These are phyloP conservation scores for Caenorhabditis tropicalis DNA, from an alignment of 1,140 invertebrate species.

Conservation along the genomic window DNA sequence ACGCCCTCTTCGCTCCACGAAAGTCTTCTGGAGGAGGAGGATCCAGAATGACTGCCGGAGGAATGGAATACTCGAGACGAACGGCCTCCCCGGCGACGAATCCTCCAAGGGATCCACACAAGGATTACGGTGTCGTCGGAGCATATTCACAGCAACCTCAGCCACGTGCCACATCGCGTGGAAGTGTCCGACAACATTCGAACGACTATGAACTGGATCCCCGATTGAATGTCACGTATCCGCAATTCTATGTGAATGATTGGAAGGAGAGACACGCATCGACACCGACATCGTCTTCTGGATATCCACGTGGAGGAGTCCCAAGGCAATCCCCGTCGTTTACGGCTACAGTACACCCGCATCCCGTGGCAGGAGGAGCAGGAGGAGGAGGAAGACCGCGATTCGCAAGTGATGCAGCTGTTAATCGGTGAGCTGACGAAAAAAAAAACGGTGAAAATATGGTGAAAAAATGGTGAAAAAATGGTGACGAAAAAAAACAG, in stretches of 20 bases:
- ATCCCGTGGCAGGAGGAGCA: neutral
- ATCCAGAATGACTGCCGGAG: neutral
- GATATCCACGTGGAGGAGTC: neutral
- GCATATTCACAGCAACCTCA: neutral
- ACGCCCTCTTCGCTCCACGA: neutral
- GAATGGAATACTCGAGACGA: neutral
- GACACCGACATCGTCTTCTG: neutral
- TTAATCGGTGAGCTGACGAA: neutral
- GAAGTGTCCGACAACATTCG: neutral
- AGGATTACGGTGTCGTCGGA: neutral
- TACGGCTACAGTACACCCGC: neutral
- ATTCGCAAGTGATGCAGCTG: conserved; percentile 4
- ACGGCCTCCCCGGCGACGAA: neutral
- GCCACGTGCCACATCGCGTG: neutral
- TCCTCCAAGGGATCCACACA: neutral
- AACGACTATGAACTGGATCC: conserved; percentile 30
- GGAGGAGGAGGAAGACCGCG: neutral
- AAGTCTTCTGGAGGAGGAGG: neutral
- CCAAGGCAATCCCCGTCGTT: neutral
- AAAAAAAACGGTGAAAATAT: neutral
- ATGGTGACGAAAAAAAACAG: no score
- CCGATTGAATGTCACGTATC: conserved; percentile 1
- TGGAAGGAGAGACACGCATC: neutral
- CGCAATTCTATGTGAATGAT: conserved; percentile 22
- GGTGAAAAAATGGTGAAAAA: no score